These are phyloP conservation scores for Empis livida DNA, from an alignment of 2,888 invertebrate genomes.

Conservation along the genomic window DNA sequence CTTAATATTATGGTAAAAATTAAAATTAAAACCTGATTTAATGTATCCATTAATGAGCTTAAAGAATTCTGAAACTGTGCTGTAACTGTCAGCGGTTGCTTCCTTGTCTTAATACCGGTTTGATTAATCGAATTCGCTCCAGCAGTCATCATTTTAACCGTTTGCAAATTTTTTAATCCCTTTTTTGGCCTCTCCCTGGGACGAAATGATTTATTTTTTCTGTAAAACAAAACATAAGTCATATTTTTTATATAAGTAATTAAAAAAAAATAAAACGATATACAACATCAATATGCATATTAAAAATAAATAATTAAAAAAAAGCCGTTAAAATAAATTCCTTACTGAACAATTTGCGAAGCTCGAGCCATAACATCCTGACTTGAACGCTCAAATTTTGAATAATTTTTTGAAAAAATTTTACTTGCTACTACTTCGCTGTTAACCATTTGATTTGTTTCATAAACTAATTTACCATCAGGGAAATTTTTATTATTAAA, in stretches of 20 bases:
- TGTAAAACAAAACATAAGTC: conserved; percentile 30
- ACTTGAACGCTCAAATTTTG: conserved; percentile 19
- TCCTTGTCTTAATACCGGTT: conserved; percentile 49
- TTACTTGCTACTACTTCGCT: conserved; percentile 21
- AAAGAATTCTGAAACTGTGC: conserved; percentile 92
- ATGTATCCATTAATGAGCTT: conserved; percentile 82
- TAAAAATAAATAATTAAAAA: background rate
- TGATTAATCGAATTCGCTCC: conserved; percentile 28
- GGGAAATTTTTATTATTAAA: conserved; percentile 23
- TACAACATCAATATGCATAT: conserved; percentile 4
- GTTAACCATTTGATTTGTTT: conserved; percentile 16
- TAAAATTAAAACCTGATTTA: conserved; percentile 48
- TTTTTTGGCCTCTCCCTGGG: conserved; percentile 77
- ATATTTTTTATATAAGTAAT: too few species aligned
- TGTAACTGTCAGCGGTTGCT: conserved; percentile 84
- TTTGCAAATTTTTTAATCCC: conserved; percentile 79
- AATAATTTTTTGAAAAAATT: conserved; percentile 16
- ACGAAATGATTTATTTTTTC: conserved; percentile 87
- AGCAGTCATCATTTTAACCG: conserved; percentile 76
- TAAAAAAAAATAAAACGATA: conserved; percentile 16
- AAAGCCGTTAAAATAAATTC: background rate
- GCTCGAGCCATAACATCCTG: conserved; percentile 73
- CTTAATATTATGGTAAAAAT: background rate
- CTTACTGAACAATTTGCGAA: conserved; percentile 74
- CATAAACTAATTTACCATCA: conserved; percentile 20